These are phyloP conservation scores for Litocranius walleri DNA, from an alignment of 2,113 vertebrate genomes.

Conservation along the genomic window DNA sequence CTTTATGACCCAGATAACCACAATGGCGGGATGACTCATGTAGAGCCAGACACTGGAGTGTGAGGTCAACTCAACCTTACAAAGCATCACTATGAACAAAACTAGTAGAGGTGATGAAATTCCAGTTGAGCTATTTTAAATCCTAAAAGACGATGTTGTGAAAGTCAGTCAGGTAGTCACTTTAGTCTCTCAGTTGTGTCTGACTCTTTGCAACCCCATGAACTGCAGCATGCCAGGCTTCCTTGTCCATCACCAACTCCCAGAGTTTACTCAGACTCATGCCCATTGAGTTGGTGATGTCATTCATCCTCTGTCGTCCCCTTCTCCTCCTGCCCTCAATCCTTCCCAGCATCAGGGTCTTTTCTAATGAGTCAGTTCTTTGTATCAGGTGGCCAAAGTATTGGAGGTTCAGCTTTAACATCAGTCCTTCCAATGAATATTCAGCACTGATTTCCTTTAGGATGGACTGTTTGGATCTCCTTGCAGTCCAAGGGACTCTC, in stretches of 20 bases:
- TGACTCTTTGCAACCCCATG: not conserved
- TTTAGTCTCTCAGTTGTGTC: not conserved
- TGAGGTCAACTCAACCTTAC: not conserved
- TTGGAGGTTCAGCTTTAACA: not conserved
- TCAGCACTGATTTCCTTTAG: not conserved
- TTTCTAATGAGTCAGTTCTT: not conserved
- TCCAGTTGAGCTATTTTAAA: not conserved
- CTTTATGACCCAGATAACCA: not conserved
- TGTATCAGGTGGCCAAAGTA: not conserved
- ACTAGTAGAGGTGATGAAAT: not conserved
- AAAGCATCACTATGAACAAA: not conserved
- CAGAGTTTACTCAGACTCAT: not conserved
- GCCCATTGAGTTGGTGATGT: not conserved
- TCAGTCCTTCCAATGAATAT: not conserved
- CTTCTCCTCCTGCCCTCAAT: not conserved
- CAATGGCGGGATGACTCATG: not conserved
- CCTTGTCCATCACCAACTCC: not conserved
- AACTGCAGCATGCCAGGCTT: not conserved
- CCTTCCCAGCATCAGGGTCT: not conserved
- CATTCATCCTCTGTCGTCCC: not conserved
- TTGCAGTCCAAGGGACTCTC: not conserved
- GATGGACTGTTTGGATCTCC: not conserved
- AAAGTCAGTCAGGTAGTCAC: not conserved
- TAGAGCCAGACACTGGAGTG: not conserved
- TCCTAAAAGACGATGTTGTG: not conserved